Base-by-base conservation (phyloP, 64 coral and sea anemone genomes). In the Stylophora pistillata region DNA sequence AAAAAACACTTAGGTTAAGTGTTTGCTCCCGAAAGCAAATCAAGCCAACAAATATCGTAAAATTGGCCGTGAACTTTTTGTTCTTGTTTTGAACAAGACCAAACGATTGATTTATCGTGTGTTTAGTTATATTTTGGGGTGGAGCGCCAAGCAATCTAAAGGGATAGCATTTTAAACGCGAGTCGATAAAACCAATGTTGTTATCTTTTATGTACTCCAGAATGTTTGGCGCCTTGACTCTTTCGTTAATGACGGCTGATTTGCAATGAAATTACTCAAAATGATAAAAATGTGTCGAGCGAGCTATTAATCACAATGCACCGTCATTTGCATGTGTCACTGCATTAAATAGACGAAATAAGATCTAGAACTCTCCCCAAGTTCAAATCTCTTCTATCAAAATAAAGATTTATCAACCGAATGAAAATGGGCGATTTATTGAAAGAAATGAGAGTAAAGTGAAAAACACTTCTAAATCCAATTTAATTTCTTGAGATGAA, bases 241-340 rank as follows among this genome's bases (percentile, higher is more conserved):
- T 65, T 31, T 52, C 4, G 31, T 13, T 84, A 54, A 84, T 84
- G 80, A 70, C 32, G 34, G 34, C 62, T 53, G 60, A 69, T 84
- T 84, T 84, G 18, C 80, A 84, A 52, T 84, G 53, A 84, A 84
- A 84, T 84, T 84, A 84, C 69, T 84, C 80, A 32, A 84, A 84
- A 69, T 84, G 78, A 82, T 82, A 82, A 82, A 82, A 82, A 65
- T 47, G 57, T 64, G 78, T 82, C 78, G 29, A 68, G 64, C 20
- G 33, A 31, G 30, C 33, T 62, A 84, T 84, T 84, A 84, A 84
- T 84, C 80, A 84, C 53, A 69, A 69, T n/a, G 61, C 65, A 30
- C 11, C 2, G 21, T 54, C 30, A 84, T 84, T 84, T 84, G 65
- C 80, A 84, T 84, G 80, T 84, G 80, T 84, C 80, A 84, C 18